Conservation (phyloP, 1,140 invertebrate genomes). For the Diorhabda elongata region DNA sequence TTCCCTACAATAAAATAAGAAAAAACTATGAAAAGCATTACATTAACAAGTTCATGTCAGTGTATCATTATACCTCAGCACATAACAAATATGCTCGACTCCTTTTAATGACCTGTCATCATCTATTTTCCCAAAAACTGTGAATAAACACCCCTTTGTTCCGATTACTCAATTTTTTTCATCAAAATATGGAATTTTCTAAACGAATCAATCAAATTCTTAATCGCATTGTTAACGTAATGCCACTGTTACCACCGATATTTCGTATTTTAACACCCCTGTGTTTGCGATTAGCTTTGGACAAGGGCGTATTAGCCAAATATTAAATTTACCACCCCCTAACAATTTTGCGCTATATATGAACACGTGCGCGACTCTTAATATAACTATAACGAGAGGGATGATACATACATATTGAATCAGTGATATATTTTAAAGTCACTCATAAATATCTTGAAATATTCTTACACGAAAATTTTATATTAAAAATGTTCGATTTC, state of each 20-base stretch:
- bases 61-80: too few relatives aligned
- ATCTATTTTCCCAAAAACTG: too few relatives aligned
- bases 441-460: too few relatives aligned
- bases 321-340: conserved; percentile 19
- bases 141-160: too few relatives aligned
- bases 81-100: too few relatives aligned
- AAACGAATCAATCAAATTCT: conserved; percentile 11
- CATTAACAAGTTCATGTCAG: too few relatives aligned
- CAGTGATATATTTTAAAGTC: too few relatives aligned
- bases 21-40: too few relatives aligned
- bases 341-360: conserved; percentile 8
- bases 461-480: too few relatives aligned
- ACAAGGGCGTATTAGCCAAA: conserved; percentile 9
- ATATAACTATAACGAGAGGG: conserved; percentile 19
- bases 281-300: conserved; percentile 20
- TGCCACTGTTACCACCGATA: neutral
- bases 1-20: too few relatives aligned
- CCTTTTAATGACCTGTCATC: too few relatives aligned
- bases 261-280: neutral
- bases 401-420: neutral
- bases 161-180: conserved; percentile 4
- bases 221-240: conserved; percentile 1
- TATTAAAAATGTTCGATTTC: too few relatives aligned
- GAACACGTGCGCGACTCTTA: conserved; percentile 15
- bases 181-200: neutral